phyloP scores from a whole-genome alignment of 2,888 invertebrate species.

The Scaptomyza flava region DNA sequence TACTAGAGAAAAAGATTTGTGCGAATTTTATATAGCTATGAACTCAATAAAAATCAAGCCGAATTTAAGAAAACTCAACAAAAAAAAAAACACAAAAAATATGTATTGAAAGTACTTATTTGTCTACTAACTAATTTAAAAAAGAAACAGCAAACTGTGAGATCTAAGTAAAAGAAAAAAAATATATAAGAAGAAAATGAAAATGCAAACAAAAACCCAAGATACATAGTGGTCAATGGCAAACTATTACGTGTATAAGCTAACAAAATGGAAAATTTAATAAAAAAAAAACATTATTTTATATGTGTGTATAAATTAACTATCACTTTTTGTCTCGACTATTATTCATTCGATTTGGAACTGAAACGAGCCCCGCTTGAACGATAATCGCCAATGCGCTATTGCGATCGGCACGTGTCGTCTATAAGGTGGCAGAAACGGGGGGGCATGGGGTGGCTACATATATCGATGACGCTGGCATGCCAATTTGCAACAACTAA shows the following conservation, averaged over 20 bases:
- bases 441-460: conserved; percentile 12
- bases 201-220: conserved; percentile 1
- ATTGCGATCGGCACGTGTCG: conserved; percentile 33
- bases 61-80: conserved; percentile 56
- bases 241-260: conserved; percentile 73
- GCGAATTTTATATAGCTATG: conserved; percentile 20
- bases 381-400: conserved; percentile 31
- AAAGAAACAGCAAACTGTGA: conserved; percentile 44
- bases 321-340: conserved; percentile 6
- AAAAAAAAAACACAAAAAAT: background rate
- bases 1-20: conserved; percentile 11
- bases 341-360: conserved; percentile 4
- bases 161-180: conserved; percentile 14
- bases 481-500: conserved; percentile 45
- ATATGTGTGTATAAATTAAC: conserved; percentile 52
- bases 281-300: conserved; percentile 50
- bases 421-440: background rate
- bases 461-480: conserved; percentile 43
- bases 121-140: conserved; percentile 13
- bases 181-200: conserved; percentile 5
- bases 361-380: conserved; percentile 6
- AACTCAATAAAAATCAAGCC: conserved; percentile 51
- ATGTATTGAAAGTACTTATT: background rate
- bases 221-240: conserved; percentile 63
- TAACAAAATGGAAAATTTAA: conserved; percentile 19